Evolutionary conservation across 2,797 vertebrate species (phyloP).

Genomic region (Tokudaia tokunoshimensis): DNA sequence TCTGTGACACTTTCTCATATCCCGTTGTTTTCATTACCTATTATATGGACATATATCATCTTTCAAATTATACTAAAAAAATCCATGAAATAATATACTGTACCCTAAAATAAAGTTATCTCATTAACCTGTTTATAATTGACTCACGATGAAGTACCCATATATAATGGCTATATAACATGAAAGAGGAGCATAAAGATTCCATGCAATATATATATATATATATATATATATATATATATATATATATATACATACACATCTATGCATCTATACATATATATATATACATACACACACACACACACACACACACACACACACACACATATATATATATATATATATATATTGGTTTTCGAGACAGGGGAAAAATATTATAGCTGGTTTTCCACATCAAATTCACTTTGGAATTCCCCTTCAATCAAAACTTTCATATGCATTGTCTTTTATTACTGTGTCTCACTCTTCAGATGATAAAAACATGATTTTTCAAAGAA

Average conservation of each 20-base stretch:
- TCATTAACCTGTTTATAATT: not conserved
- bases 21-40: constrained; percentile 38
- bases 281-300: too few species aligned
- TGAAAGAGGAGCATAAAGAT: constrained; percentile 1
- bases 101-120: not conserved
- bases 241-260: too few species aligned
- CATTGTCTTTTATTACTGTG: not conserved
- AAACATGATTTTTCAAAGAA: constrained; percentile 30
- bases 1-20: constrained; percentile 33
- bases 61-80: constrained; percentile 65
- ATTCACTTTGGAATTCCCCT: constrained; percentile 21
- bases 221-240: too few species aligned
- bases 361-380: not conserved
- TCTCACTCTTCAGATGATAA: not conserved
- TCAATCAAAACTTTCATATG: not conserved
- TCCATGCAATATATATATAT: not conserved
- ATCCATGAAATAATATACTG: not conserved
- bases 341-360: too few species aligned
- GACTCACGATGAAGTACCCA: not conserved
- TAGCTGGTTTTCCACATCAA: not conserved
- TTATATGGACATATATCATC: constrained; percentile 51
- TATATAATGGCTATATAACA: not conserved
- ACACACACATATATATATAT: too few species aligned
- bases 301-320: too few species aligned
- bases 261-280: too few species aligned